Evolutionary conservation across 2,113 vertebrate genomes (phyloP), one percentile per base, ranked within the genome.

Genomic region (Caracal caracal): DNA sequence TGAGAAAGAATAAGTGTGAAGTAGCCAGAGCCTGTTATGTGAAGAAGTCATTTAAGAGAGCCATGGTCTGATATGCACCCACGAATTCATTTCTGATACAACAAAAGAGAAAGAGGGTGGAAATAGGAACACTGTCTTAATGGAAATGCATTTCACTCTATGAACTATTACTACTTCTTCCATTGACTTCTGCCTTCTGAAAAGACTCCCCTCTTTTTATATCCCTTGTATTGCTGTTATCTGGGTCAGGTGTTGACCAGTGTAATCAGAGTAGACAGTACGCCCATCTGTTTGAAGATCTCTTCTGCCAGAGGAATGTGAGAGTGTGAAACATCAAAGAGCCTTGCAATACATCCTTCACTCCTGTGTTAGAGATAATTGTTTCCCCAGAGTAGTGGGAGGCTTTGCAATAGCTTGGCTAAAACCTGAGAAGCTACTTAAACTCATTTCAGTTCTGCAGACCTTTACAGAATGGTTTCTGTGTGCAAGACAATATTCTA

Each of bases 51-150:
- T 66, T 47, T 59, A 82, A 66, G 30, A 95, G 16, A 81, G 30
- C 22, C 47, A 37, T 43, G 17, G 28, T 92, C 24, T 92, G 59
- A 68, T 43, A 81, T 70, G 63, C 10, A 95, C 4, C 47, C 51
- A 82, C 24, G 94, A 68, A 88, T 71, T 85, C 56, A 53, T 78
- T 97, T 95, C 5, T 73, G 30, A 79, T 93, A 63, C 19, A 63
- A 68, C 12, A 71, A 80, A 80, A 89, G 53, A 71, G 66, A 87
- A 88, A 93, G 35, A 70, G 49, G 88, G 12, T 26, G 3, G 12
- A 24, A 4, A 10, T 68, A 17, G 43, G 59, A 87, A 33, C 30
- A 79, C 28, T 59, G 9, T 83, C 92, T 87, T 75, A 37, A 92
- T 37, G 30, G 40, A 93, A 93, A 61, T 37, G 12, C 13, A 53